Percentiles rank a stretch among this genome's conserved stretches.
Conservation (phyloP, 2,113 vertebrate species). For the Heloderma charlesbogerti region DNA sequence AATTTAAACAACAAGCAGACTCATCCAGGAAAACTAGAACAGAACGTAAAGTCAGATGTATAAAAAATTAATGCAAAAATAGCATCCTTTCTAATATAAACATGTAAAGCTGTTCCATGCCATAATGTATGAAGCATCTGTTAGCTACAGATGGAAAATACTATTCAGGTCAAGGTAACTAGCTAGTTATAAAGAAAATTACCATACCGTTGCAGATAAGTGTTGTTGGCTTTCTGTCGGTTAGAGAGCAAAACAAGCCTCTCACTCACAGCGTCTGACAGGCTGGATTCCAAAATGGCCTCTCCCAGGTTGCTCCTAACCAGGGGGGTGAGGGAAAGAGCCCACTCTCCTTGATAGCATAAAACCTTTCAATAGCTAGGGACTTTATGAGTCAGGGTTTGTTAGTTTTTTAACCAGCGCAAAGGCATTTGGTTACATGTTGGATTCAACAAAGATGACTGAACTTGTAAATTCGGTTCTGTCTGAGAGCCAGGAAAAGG, state of each 20-base stretch:
- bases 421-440: not conserved
- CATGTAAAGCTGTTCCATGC: not conserved
- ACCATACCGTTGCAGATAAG: not conserved
- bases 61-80: not conserved
- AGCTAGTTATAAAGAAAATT: not conserved
- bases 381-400: not conserved
- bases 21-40: not conserved
- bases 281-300: not conserved
- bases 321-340: not conserved
- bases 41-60: not conserved
- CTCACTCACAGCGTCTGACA: not conserved
- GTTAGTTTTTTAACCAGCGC: not conserved
- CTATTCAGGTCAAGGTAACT: not conserved
- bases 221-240: not conserved
- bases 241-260: not conserved
- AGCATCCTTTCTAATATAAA: not conserved
- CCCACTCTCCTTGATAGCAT: not conserved
- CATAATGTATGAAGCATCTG: not conserved
- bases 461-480: not conserved
- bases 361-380: not conserved
- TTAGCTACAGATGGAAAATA: not conserved
- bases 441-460: constrained; percentile 3
- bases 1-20: not conserved
- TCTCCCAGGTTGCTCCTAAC: not conserved
- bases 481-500: not conserved